These are phyloP conservation scores for Neoarius graeffei DNA, from an alignment of 2,113 vertebrate species.

Conservation along the genomic window DNA sequence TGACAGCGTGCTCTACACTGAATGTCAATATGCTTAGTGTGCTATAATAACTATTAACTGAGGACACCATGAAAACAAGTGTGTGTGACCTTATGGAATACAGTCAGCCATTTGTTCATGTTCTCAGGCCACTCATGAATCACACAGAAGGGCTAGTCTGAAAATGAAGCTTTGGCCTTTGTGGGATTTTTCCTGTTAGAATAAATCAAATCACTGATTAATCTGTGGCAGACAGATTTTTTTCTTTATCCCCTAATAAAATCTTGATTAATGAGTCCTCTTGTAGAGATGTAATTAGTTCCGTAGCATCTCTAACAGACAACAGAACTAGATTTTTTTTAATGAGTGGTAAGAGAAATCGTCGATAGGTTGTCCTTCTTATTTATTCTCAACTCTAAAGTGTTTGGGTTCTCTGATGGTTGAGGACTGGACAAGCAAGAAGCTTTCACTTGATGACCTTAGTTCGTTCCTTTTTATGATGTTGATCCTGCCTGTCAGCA, in stretches of 20 bases:
- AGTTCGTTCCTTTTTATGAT: constrained; percentile 9
- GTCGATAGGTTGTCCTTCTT: constrained; percentile 2
- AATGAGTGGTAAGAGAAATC: neutral
- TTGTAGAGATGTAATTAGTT: neutral
- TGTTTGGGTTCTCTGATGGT: neutral
- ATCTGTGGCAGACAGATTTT: neutral
- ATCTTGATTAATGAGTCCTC: constrained; percentile 3
- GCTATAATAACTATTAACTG: constrained; percentile 42
- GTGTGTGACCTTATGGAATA: constrained; percentile 34
- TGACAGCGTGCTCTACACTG: constrained; percentile 11
- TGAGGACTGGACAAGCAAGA: constrained; percentile 1
- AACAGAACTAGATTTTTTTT: constrained; percentile 1
- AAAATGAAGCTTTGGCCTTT: neutral
- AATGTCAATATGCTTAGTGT: constrained; percentile 39
- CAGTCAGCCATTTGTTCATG: constrained; percentile 19
- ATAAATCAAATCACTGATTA: constrained; percentile 32
- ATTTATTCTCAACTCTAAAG: neutral
- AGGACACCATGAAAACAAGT: constrained; percentile 22
- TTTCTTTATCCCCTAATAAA: constrained; percentile 21
- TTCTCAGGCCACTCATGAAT: constrained; percentile 19
- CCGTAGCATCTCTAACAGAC: neutral
- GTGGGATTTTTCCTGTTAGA: constrained; percentile 8
- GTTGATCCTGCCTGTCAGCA: constrained; percentile 21
- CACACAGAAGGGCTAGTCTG: neutral
- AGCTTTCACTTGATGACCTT: constrained; percentile 26